Evolutionary conservation across 2,888 invertebrate species (phyloP).

Genomic region (Stramonita haemastoma): DNA sequence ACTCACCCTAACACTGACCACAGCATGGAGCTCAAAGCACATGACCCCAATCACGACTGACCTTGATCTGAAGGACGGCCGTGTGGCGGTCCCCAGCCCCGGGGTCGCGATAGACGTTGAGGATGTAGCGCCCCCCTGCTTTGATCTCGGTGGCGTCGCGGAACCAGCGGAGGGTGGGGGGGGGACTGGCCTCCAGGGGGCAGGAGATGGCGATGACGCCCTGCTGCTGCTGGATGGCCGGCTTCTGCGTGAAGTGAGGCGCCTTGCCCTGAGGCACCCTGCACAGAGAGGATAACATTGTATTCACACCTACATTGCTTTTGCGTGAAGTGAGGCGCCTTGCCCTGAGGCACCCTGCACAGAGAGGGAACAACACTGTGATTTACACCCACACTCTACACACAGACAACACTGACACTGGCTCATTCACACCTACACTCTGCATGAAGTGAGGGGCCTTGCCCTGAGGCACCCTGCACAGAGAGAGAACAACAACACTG

Average conservation of each 20-base stretch:
- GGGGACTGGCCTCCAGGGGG: conserved; percentile 94
- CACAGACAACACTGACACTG: no score
- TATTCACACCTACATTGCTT: conserved; percentile 98
- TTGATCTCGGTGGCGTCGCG: conserved; percentile 84
- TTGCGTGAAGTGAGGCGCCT: conserved; percentile 96
- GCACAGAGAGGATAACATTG: conserved; percentile 11
- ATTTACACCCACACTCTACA: no score
- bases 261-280: conserved; percentile 80
- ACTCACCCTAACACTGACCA: no score
- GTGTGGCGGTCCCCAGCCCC: conserved; percentile 93
- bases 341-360: conserved; percentile 66
- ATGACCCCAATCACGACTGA: conserved; percentile 50
- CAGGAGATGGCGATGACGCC: conserved; percentile 94
- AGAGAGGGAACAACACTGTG: not conserved
- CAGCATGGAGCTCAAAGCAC: no score
- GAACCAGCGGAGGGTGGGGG: conserved; percentile 97
- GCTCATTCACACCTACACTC: no score
- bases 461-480: conserved; percentile 65
- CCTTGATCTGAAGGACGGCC: conserved; percentile 92
- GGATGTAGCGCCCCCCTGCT: conserved; percentile 91
- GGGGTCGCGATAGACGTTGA: conserved; percentile 89
- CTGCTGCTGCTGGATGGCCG: conserved; percentile 98
- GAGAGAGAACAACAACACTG: no score
- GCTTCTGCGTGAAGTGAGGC: conserved; percentile 98
- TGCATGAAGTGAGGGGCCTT: conserved; percentile 95